Conservation (phyloP, 2,888 invertebrate genomes). For the Carcina quercana region DNA sequence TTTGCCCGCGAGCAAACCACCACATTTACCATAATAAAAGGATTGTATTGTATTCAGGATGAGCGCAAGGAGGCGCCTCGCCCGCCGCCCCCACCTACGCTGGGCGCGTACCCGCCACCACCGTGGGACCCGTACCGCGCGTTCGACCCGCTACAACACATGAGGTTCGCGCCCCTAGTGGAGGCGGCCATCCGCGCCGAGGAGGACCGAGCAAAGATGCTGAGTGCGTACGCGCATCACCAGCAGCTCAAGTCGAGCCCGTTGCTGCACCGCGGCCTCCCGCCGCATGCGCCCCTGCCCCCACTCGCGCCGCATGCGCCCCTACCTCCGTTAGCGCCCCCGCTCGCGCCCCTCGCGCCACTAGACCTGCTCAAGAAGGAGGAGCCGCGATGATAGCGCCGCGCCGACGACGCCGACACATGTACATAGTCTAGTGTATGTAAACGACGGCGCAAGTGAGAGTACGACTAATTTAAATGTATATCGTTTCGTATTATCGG, state of each 20-base stretch:
- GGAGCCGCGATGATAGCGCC: slow-evolving; percentile 71
- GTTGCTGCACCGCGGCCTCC: slow-evolving; percentile 62
- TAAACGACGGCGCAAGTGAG: slow-evolving; percentile 45
- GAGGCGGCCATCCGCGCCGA: slow-evolving; percentile 85
- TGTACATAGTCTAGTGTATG: slow-evolving; percentile 38
- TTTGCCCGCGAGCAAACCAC: too few relatives aligned
- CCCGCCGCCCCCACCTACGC: slow-evolving; percentile 59
- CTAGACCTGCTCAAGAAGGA: slow-evolving; percentile 77
- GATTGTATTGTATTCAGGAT: too few relatives aligned
- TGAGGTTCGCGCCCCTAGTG: slow-evolving; percentile 86
- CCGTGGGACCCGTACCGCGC: slow-evolving; percentile 82
- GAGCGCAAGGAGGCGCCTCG: slow-evolving; percentile 70
- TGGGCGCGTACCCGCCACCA: slow-evolving; percentile 75
- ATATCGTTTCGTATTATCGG: slow-evolving; percentile 58
- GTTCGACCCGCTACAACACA: slow-evolving; percentile 79
- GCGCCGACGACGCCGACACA: slow-evolving; percentile 30
- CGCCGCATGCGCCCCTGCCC: slow-evolving; percentile 56
- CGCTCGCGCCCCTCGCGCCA: slow-evolving; percentile 56
- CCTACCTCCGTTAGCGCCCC: slow-evolving; percentile 38
- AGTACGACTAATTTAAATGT: slow-evolving; percentile 41
- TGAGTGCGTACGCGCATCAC: slow-evolving; percentile 79
- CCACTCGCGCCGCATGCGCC: slow-evolving; percentile 58
- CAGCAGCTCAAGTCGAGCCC: slow-evolving; percentile 70
- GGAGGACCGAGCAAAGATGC: slow-evolving; percentile 86
- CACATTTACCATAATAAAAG: too few relatives aligned